phyloP scores from a whole-genome alignment of 2,888 invertebrate genomes.

The Mesorhabditis belari region DNA sequence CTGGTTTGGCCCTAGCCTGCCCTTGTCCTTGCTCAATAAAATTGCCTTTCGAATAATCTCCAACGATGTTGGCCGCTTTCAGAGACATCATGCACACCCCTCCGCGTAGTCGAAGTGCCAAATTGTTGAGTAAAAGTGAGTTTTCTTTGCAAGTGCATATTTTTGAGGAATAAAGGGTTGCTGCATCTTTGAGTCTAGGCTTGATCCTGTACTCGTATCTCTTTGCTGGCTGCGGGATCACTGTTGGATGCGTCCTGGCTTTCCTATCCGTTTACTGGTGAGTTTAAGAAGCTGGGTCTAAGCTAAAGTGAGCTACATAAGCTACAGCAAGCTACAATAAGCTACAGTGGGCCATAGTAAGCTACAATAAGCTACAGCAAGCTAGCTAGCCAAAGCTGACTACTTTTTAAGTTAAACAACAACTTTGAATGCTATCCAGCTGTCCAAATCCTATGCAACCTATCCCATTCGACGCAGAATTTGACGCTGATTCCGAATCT shows the following conservation, averaged over 20 bases:
- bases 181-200: no score
- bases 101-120: conserved; percentile 30
- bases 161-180: no score
- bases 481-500: no score
- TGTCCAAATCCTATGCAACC: no score
- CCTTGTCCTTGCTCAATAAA: no score
- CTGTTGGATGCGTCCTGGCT: conserved; percentile 45
- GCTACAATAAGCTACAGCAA: not conserved
- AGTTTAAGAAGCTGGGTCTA: not conserved
- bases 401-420: not conserved
- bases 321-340: not conserved
- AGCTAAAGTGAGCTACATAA: not conserved
- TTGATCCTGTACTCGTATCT: conserved; percentile 46
- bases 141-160: no score
- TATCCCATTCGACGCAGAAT: no score
- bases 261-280: conserved; percentile 49
- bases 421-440: no score
- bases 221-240: conserved; percentile 46
- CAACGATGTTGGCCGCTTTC: no score
- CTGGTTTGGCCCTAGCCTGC: no score
- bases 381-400: not conserved
- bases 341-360: not conserved
- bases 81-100: conserved; percentile 45
- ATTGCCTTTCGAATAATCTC: no score
- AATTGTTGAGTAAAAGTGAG: conserved; percentile 18